Base-by-base conservation (phyloP, 2,888 invertebrate genomes). In the Drosophila niveifrons region DNA sequence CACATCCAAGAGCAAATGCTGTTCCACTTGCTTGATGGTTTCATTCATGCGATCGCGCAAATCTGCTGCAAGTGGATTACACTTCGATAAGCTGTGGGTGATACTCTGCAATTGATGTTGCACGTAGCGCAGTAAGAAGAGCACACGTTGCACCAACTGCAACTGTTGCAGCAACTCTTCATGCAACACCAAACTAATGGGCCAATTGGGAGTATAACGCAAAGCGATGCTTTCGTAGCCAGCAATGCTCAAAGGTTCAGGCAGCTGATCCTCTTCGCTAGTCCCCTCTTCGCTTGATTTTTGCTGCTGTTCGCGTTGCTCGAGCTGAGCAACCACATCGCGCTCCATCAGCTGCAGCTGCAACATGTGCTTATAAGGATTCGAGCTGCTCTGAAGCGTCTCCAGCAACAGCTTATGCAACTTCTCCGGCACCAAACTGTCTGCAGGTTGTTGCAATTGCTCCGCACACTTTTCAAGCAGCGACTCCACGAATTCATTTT, bases 61-160 rank as follows among this genome's bases (percentile, higher is more conserved):
- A 0, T n/a, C 10, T 0, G 6, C 11, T 0, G 72, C 57, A 0
- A 41, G 53, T 4, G 57, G 2, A 10, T 39, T 7, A 11, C 11
- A 4, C 28, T 13, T 9, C 13, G 17, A 1, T 8, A 11, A 17
- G 1, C 15, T 11, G 2, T 43, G 15, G 15, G 13, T 18, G 0
- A 18, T 17, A 17, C 23, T 4, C 15, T 23, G 28, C 41, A 84
- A 1, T 1, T 78, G 69, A 2, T 56, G 66, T 0, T 70, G 77
- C 8, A 87, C 75, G 34, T 78, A 81, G 47, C 66, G 75, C 43
- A 85, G 44, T n/a, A 63, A 78, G 52, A 87, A 73, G 44, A 87
- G 52, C 8, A 82, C 70, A 1, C 85, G 80, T 23, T 82, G 81
- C 13, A 85, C 18, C 6, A 84, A 18, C 11, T 84, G 84, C 15